These are phyloP conservation scores for Platycheirus rosarum DNA, from an alignment of 2,888 invertebrate species.

Conservation along the genomic window DNA sequence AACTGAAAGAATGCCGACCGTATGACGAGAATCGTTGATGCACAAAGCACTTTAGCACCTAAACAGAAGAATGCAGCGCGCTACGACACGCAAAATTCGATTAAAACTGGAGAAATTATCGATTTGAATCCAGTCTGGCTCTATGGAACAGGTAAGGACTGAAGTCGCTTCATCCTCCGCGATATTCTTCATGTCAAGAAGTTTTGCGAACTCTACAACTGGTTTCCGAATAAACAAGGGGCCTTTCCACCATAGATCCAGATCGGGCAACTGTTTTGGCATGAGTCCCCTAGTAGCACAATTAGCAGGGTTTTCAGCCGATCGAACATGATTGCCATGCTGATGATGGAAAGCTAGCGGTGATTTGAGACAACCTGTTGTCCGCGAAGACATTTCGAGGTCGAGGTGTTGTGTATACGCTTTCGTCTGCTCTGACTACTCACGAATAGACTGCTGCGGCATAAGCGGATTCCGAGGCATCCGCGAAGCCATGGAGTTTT, in stretches of 20 bases:
- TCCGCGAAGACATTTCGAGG: constrained; percentile 39
- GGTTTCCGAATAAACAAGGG: constrained; percentile 13
- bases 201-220: neutral
- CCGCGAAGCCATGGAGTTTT: no score
- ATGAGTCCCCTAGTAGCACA: constrained; percentile 29
- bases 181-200: no score
- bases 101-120: constrained; percentile 29
- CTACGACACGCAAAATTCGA: constrained; percentile 37
- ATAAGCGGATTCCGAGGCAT: no score
- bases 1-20: no score
- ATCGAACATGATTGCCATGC: constrained; percentile 52
- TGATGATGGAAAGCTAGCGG: no score
- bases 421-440: no score
- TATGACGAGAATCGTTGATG: no score
- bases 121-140: neutral
- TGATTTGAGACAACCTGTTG: constrained; percentile 39
- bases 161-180: constrained; percentile 18
- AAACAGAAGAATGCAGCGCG: constrained; percentile 43
- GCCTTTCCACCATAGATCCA: no score
- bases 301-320: constrained; percentile 59
- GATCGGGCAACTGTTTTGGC: neutral
- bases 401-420: constrained; percentile 24
- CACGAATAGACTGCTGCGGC: constrained; percentile 32
- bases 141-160: constrained; percentile 17
- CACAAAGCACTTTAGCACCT: constrained; percentile 38